Base-by-base conservation (phyloP, 2,888 invertebrate species). In the Euclidia mi region DNA sequence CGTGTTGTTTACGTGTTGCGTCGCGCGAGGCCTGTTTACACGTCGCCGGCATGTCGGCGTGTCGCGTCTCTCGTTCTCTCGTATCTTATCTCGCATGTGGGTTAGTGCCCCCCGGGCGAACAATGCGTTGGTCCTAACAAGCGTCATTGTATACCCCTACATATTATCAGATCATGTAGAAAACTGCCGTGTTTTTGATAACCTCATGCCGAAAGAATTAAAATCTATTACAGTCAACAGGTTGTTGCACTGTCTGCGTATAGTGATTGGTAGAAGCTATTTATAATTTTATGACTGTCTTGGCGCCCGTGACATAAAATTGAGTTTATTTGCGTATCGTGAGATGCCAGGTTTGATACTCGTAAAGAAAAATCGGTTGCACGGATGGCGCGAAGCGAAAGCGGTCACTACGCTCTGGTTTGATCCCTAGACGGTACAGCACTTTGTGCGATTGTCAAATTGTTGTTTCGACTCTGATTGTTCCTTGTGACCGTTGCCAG, bases 91-190 rank as follows among this genome's bases (percentile, higher is more conserved):
- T 79, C 84, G 80, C 90, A 90, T 83, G 82, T 93, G 92, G 93
- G 93, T 92, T 88, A 93, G 81, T 94, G 94, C 92, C 94, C 94
- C 94, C 93, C 78, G 87, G 87, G 91, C 86, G 91, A 89, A 92
- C 94, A 91, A 92, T 93, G 94, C 94, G 92, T 92, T 92, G 94
- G 94, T 93, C 93, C 88, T 81, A 71, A 59, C 78, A 34, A 61
- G 41, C 65, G 53, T 55, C 63, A 53, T 55, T 66, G 71, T 56
- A 50, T 29, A 44, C 10, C 47, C 65, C 43, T 52, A 57, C 48
- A 64, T 45, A 55, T 61, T 74, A 62, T 71, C 71, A 60, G 45
- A 67, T 65, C 53, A 31, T 52, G 35, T 60, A 48, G 50, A 48
- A 57, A 25, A 62, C 38, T 45, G 38, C n/a, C n/a, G 17, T 41